Evolutionary conservation across 2,797 vertebrate genomes (phyloP), one percentile per base, ranked within the genome.

Genomic region (Labroides dimidiatus): DNA sequence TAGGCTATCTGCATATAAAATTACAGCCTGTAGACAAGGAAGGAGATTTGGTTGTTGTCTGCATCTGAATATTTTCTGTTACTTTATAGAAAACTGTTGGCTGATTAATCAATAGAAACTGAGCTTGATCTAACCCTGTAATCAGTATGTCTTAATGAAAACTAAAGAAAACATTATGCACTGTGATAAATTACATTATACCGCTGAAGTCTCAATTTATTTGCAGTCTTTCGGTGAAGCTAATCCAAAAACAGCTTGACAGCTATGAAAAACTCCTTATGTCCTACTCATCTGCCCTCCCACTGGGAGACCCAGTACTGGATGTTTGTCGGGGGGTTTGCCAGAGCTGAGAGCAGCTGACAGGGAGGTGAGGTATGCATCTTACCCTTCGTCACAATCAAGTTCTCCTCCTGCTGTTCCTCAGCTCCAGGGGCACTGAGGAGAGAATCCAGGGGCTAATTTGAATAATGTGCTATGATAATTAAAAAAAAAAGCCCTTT

Each of bases 331-430:
- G 47, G 10, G 47, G 23, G 57, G 45, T 76, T 68, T 77, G 66
- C 15, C 20, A 51, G 19, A 69, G 68, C 61, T 78, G 60, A 72
- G 23, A 43, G 37, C 33, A 66, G 53, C 63, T 58, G 65, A 68
- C 64, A 56, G 49, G 60, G 62, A 78, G 59, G 69, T 69, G 21
- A 72, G 69, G 74, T 53, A 53, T 56, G 57, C 53, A 58, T 72
- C 89, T 94, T 91, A 99, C 97, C 96, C 1, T 96, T 96, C 0
- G 96, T 90, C 50, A 94, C 92, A 82, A 97, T 95, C 72, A 96
- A 88, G 78, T 87, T 97, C 86, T 97, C 97, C 0, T 88, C 96
- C 77, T 96, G 96, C 30, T 93, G 94, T 81, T 98, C 97, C 77
- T 97, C 96, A 0, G 96, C 95, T 48, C 95, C 94, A 0, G 96